A percentile compares a stretch with the other conserved stretches of the same genome.
These are phyloP conservation scores for Drosophila murphyi DNA, from an alignment of 1,140 invertebrate species.

Conservation along the genomic window DNA sequence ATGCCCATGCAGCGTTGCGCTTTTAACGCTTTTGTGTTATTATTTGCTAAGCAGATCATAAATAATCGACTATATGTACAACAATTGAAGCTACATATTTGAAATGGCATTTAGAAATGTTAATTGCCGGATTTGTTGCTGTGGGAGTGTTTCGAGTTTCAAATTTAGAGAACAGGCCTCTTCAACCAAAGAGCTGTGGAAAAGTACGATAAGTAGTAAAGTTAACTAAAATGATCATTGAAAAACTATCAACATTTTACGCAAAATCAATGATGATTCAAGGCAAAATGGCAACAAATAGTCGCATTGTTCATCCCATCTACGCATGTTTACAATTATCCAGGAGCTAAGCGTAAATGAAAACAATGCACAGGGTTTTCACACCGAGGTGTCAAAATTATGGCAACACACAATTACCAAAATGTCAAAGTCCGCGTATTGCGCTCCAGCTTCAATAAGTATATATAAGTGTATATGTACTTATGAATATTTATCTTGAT, in stretches of 20 bases:
- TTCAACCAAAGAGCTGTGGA: not conserved
- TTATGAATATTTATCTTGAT: conserved; percentile 23
- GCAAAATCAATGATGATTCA: not conserved
- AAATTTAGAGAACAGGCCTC: conserved; percentile 1
- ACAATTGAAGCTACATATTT: conserved; percentile 48
- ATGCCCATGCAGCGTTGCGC: conserved; percentile 73
- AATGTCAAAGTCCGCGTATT: conserved; percentile 59
- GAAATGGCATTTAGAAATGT: conserved; percentile 71
- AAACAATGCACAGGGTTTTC: conserved; percentile 65
- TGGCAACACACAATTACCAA: conserved; percentile 17
- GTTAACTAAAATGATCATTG: conserved; percentile 3
- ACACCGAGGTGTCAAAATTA: conserved; percentile 65
- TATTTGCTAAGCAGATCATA: conserved; percentile 71
- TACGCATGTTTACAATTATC: not conserved
- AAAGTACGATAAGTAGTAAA: not conserved
- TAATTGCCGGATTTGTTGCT: conserved; percentile 47
- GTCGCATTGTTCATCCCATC: not conserved
- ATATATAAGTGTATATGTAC: not conserved
- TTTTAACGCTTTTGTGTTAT: conserved; percentile 71
- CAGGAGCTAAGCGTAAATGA: conserved; percentile 6
- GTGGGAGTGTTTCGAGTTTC: conserved; percentile 21
- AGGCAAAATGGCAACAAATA: conserved; percentile 1
- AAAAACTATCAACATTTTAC: conserved; percentile 1
- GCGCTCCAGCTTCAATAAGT: conserved; percentile 1
- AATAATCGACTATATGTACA: conserved; percentile 35